Base-by-base conservation (phyloP, 2,113 vertebrate species). In the Ceyx cyanopectus region DNA sequence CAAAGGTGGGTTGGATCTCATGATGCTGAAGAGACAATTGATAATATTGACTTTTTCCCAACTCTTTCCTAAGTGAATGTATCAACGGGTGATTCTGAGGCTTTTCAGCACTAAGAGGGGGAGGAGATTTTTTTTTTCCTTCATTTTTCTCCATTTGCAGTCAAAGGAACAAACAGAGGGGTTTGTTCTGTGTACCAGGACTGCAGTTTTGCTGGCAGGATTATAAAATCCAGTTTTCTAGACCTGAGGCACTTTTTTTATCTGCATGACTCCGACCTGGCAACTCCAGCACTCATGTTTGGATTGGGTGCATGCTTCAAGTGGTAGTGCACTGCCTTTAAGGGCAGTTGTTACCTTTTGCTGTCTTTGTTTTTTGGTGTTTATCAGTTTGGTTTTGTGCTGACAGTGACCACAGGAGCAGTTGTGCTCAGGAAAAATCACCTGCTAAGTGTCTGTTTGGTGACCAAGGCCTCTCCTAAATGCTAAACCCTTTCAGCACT, bases 191-290 rank as follows among this genome's bases (percentile, higher is more conserved):
- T 75, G 86, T 21, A 61, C 7, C 22, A 50, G 81, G 68, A 75
- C 69, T 72, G 86, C 14, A 30, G 29, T n/a, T 62, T 54, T 85
- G 62, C 81, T 91, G 68, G 56, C 58, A 7, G 5, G 70, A 30
- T 80, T 48, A 26, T n/a, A 29, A 37, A 37, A 37, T 4, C 9
- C 63, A 7, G 79, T 93, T 90, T 95, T 93, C 92, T 94, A 93
- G 94, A 92, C 89, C 73, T 5, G 37, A 70, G 67, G 46, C 53
- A 29, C 34, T 69, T 92, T 29, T 80, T 88, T 54, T 46, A 66
- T 43, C 63, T 93, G 91, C 90, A 95, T 94, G 77, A 69, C 51
- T 91, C 76, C 93, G 46, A 67, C 79, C 94, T 93, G 56, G 91
- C 46, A 72, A n/a, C 75, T 91, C 63, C 81, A 70, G 95, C 65